Evolutionary conservation across 2,797 vertebrate genomes (phyloP).

Genomic region (Danio albolineatus): DNA sequence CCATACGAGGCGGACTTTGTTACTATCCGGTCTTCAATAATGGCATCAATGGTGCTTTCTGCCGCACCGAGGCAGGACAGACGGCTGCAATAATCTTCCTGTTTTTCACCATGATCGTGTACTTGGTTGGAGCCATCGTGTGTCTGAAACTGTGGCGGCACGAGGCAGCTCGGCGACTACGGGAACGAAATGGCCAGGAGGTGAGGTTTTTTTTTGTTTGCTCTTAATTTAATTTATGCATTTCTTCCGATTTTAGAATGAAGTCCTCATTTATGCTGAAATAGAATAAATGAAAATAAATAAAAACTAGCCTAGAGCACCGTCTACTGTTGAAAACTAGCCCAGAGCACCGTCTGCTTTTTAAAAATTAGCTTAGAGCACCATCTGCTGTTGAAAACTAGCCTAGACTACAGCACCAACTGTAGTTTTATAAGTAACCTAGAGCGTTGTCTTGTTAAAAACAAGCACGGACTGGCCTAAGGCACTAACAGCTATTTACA

Average conservation of each 20-base stretch:
- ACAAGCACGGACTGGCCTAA: too few species aligned
- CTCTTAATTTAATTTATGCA: neutral
- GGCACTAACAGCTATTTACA: too few species aligned
- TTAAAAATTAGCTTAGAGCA: too few species aligned
- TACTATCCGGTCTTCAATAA: conserved; percentile 90
- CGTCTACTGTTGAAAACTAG: too few species aligned
- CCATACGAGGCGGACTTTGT: conserved; percentile 92
- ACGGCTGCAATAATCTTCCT: conserved; percentile 94
- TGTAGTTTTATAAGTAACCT: too few species aligned
- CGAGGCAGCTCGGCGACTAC: conserved; percentile 82
- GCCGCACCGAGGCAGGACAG: conserved; percentile 92
- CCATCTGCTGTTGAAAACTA: too few species aligned
- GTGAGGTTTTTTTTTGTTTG: conserved; percentile 69
- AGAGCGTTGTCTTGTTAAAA: too few species aligned
- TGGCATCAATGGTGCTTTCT: conserved; percentile 86
- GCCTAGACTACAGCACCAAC: too few species aligned
- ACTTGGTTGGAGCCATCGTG: conserved; percentile 88
- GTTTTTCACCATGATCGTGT: conserved; percentile 87
- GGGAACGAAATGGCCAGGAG: conserved; percentile 82
- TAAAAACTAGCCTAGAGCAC: too few species aligned
- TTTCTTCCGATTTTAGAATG: neutral
- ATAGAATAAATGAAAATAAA: too few species aligned
- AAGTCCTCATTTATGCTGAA: too few species aligned
- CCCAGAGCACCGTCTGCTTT: too few species aligned
- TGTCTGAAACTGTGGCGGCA: conserved; percentile 95